Base-by-base conservation (phyloP, 1,140 invertebrate species). In the Ostrea edulis region DNA sequence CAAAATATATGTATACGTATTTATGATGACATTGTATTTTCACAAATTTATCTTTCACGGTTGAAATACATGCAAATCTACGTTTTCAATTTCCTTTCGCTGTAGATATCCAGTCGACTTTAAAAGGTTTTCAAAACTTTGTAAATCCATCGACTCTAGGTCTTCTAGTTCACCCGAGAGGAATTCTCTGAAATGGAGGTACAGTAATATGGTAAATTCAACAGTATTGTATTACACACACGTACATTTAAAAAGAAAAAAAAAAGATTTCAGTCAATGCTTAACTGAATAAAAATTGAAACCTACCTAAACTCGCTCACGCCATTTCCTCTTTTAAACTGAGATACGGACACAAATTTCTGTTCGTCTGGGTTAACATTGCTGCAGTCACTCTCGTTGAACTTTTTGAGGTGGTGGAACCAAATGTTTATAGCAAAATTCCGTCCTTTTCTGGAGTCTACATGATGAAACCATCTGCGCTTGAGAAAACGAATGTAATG, bases 341-440 rank as follows among this genome's bases (percentile, higher is more conserved):
- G 12, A 35, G 68, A 25, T 14, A 77, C 68, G 14, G 68, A 77
- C 9, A 77, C 68, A 29, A 77, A 77, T 8, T 25, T 25, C 25
- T 29, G 35, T 77, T 77, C 68, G 68, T 77, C 68, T 29, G 25
- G 22, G 29, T 25, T 25, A 9, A 11, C 35, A 29, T 2, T 35
- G 29, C 82, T 53, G 88, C 92, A 93, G 35, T 90, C 89, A 0
- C 90, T 84, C 17, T 87, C 52, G 55, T 93, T 90, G 83, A 92
- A 92, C 90, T 90, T 92, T 86, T 86, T 91, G 5, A 91, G 88
- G 86, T 92, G 92, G 22, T 92, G 88, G 82, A 93, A 93, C 94
- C 94, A 95, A 54, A 94, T 71, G 88, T 95, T 95, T 11, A 95
- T 88, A 20, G 94, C 94, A 44, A 95, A 65, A 81, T 94, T 95